phyloP scores from a whole-genome alignment of 2,888 invertebrate genomes.

The Neoaliturus tenellus region DNA sequence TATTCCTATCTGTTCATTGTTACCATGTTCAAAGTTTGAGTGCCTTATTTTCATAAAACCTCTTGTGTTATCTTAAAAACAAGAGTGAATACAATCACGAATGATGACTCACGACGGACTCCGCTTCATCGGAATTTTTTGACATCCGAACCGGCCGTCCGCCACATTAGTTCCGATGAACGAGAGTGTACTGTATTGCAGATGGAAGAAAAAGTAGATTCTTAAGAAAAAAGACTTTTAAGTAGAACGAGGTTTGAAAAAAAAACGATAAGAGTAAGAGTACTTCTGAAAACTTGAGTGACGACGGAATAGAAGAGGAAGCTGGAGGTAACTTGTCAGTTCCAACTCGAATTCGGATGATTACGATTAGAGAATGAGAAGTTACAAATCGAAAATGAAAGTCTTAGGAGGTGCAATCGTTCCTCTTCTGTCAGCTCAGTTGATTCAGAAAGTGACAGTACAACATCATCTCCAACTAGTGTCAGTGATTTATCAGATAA shows the following conservation, averaged over 20 bases:
- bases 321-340: slow-evolving; percentile 59
- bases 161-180: too few species aligned
- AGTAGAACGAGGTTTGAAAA: slow-evolving; percentile 63
- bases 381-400: slow-evolving; percentile 74
- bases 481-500: slow-evolving; percentile 61
- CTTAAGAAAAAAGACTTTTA: slow-evolving; percentile 75
- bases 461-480: slow-evolving; percentile 72
- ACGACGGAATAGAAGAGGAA: slow-evolving; percentile 31
- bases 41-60: too few species aligned
- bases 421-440: slow-evolving; percentile 65
- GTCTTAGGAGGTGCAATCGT: slow-evolving; percentile 62
- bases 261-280: slow-evolving; percentile 51
- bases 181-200: too few species aligned
- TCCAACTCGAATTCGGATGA: slow-evolving; percentile 69
- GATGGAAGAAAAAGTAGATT: slow-evolving; percentile 87
- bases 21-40: too few species aligned
- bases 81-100: too few species aligned
- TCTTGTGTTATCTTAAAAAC: too few species aligned
- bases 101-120: too few species aligned
- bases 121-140: too few species aligned
- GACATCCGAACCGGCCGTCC: too few species aligned
- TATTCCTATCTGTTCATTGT: too few species aligned
- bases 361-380: slow-evolving; percentile 73
- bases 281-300: slow-evolving; percentile 59
- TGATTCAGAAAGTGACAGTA: slow-evolving; percentile 79